A percentile compares a stretch with the other conserved stretches of the same genome.
phyloP scores from a whole-genome alignment of 1,140 invertebrate genomes.

The Trichonephila clavata region DNA sequence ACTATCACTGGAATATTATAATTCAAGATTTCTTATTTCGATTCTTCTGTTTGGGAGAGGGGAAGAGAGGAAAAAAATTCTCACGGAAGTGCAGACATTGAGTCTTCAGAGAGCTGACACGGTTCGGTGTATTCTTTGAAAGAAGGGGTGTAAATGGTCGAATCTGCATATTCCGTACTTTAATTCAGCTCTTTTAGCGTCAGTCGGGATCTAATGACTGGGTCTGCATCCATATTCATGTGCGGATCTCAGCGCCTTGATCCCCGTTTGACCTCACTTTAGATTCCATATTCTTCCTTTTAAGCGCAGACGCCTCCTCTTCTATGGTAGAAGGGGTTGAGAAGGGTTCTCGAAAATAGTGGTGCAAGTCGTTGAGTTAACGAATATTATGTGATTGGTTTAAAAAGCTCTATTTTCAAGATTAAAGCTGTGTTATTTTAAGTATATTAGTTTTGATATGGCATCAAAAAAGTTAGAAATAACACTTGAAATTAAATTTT shows the following conservation, averaged over 20 bases:
- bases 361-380: neutral
- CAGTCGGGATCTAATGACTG: constrained; percentile 56
- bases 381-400: neutral
- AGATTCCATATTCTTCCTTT: constrained; percentile 59
- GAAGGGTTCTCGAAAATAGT: neutral
- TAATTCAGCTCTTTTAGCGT: constrained; percentile 52
- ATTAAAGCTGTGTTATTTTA: neutral
- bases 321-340: neutral
- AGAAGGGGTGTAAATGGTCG: neutral
- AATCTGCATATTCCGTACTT: constrained; percentile 64
- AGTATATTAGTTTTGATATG: too few species aligned
- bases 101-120: neutral
- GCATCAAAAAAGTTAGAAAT: too few species aligned
- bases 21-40: constrained; percentile 2
- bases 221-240: constrained; percentile 68
- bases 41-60: neutral
- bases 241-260: constrained; percentile 43
- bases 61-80: neutral
- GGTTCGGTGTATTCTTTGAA: neutral
- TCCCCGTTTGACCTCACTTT: constrained; percentile 64
- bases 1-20: neutral
- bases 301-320: neutral
- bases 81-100: neutral
- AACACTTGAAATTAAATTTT: too few species aligned
- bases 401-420: neutral